Base-by-base conservation (phyloP, 2,113 vertebrate genomes). In the Hippocampus barbouri region DNA sequence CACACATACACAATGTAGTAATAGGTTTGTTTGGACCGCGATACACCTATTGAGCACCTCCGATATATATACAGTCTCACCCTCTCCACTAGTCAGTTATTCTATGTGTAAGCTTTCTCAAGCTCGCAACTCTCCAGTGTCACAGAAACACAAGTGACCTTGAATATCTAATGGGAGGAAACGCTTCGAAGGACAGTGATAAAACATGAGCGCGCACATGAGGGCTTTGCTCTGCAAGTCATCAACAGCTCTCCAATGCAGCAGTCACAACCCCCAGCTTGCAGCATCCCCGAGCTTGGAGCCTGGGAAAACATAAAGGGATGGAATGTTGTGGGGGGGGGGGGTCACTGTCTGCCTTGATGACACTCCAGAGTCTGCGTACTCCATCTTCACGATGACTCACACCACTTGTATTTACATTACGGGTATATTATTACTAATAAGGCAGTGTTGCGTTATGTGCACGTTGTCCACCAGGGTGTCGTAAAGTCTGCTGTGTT, bases 251-350 rank as follows among this genome's bases (percentile, higher is more conserved):
- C 85, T 79, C 81, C 81, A 76, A 77, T 77, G 89, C 81, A 74
- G 81, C 67, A 83, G 85, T 84, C 83, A 84, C 83, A 80, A 69
- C 74, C 84, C 81, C 89, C 88, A 89, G 90, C 76, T 69, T 45
- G 12, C 64, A 27, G 41, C 41, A 47, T 61, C 59, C 75, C 74
- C 14, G 71, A 76, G 89, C 84, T 79, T 72, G 2, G 78, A 89
- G 86, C 89, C 89, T 91, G 90, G 90, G 90, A 91, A 91, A 90
- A 84, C 87, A 73, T 77, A 86, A 78, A 69, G 75, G 18, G 75
- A 53, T 85, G 88, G 90, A 91, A 91, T 91, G 87, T 90, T 2
- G 30, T 30, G 21, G 14, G 41, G 86, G 80, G 80, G 79, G 81
- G 82, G 84, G 74, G 2, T 18, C 71, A 60, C 81, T 81, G 88